A percentile compares a stretch with the other conserved stretches of the same genome.
Evolutionary conservation across 2,113 vertebrate species (phyloP).

Genomic region (Arothron firmamentum): DNA sequence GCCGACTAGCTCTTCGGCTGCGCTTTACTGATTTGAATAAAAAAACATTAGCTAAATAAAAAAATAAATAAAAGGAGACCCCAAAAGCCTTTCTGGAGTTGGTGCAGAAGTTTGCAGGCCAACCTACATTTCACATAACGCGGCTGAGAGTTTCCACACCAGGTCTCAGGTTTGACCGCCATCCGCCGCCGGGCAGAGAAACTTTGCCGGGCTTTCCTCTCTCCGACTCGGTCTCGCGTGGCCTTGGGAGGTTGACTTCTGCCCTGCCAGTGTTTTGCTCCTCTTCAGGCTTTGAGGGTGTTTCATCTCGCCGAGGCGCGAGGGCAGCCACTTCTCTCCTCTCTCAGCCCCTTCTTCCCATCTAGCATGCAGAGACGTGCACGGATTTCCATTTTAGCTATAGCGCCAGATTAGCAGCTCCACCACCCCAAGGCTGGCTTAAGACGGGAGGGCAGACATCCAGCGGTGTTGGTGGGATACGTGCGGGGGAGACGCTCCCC

Average conservation of each 20-base stretch:
- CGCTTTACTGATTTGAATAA: neutral
- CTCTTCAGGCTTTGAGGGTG: conserved; percentile 68
- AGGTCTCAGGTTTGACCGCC: conserved; percentile 43
- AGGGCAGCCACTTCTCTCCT: conserved; percentile 70
- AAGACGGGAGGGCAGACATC: conserved; percentile 60
- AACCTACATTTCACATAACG: conserved; percentile 48
- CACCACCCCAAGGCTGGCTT: conserved; percentile 67
- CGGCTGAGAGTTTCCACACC: conserved; percentile 45
- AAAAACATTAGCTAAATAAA: no score
- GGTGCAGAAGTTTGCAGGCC: conserved; percentile 29
- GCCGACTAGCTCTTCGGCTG: neutral
- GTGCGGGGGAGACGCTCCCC: conserved; percentile 55
- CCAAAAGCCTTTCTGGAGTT: conserved; percentile 28
- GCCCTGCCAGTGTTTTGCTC: conserved; percentile 65
- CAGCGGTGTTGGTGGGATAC: conserved; percentile 64
- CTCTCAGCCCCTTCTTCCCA: conserved; percentile 44
- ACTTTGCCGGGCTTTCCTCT: conserved; percentile 41
- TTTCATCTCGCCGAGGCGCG: conserved; percentile 73
- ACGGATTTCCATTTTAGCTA: conserved; percentile 70
- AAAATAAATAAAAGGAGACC: no score
- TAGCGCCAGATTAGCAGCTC: conserved; percentile 57
- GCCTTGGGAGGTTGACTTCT: conserved; percentile 74
- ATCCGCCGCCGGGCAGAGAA: conserved; percentile 54
- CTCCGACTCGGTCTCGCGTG: conserved; percentile 14
- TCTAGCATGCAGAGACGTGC: conserved; percentile 16